Evolutionary conservation across 2,113 vertebrate species (phyloP).

Genomic region (Phyllostomus discolor): DNA sequence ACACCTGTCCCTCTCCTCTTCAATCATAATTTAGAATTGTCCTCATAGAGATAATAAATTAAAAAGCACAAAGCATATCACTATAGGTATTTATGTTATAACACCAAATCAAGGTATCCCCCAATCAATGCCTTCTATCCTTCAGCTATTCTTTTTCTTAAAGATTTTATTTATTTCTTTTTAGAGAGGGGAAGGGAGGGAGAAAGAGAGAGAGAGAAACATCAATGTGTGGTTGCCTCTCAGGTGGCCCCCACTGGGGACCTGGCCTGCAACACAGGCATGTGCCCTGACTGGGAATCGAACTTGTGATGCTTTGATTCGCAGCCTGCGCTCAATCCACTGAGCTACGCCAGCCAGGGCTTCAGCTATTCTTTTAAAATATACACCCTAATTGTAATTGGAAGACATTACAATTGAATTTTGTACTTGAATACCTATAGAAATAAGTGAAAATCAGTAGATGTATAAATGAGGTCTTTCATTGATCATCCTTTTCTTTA

Average conservation of each 20-base stretch:
- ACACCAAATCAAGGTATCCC: background rate
- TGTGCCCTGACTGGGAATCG: no score
- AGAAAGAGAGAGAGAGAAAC: no score
- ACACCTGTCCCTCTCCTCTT: background rate
- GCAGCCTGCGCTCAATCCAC: no score
- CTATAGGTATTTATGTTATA: background rate
- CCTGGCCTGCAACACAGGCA: no score
- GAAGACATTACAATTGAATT: background rate
- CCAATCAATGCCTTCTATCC: background rate
- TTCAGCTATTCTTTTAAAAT: background rate
- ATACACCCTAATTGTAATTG: background rate
- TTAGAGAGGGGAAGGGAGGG: no score
- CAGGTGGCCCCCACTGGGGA: no score
- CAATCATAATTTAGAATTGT: constrained; percentile 5
- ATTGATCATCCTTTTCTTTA: background rate
- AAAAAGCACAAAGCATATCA: background rate
- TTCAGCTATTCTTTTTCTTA: background rate
- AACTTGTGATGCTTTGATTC: no score
- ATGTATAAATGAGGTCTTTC: background rate
- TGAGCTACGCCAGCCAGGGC: no score
- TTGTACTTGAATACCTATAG: background rate
- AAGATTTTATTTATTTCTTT: no score
- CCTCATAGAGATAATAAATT: background rate
- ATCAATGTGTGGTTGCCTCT: no score
- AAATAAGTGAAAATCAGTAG: background rate